Evolutionary conservation across 2,888 invertebrate genomes (phyloP).

Genomic region (Timema podura): DNA sequence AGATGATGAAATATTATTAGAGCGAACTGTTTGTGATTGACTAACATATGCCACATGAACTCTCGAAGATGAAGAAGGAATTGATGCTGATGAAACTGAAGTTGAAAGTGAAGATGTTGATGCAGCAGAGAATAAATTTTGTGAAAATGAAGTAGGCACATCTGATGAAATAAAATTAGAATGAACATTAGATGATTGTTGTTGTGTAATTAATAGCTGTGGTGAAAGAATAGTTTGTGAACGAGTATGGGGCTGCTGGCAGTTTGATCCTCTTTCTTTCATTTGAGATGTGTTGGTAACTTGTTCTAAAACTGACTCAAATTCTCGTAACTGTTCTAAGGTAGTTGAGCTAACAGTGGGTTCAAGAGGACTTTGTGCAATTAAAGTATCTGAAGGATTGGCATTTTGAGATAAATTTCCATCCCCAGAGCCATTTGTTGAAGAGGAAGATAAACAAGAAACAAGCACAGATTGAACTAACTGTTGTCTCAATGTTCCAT

Average conservation of each 20-base stretch:
- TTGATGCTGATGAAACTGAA: too few relatives aligned
- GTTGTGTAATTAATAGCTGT: slow-evolving; percentile 40
- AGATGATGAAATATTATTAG: slow-evolving; percentile 14
- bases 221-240: slow-evolving; percentile 37
- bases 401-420: slow-evolving; percentile 40
- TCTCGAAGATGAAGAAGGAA: background rate
- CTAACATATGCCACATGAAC: slow-evolving; percentile 42
- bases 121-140: slow-evolving; percentile 32
- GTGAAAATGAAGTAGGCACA: slow-evolving; percentile 21
- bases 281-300: slow-evolving; percentile 47
- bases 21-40: slow-evolving; percentile 47
- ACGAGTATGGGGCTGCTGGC: slow-evolving; percentile 44
- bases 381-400: slow-evolving; percentile 36
- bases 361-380: slow-evolving; percentile 44
- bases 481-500: slow-evolving; percentile 43
- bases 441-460: slow-evolving; percentile 10
- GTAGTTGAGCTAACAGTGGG: slow-evolving; percentile 70
- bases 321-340: slow-evolving; percentile 71
- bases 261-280: slow-evolving; percentile 64
- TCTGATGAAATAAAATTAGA: slow-evolving; percentile 24
- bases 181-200: slow-evolving; percentile 32
- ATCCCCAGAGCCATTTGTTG: slow-evolving; percentile 31
- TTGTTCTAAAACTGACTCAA: slow-evolving; percentile 76
- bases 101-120: slow-evolving; percentile 33
- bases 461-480: slow-evolving; percentile 22